Conservation (phyloP, 2,113 vertebrate genomes). For the Lophura nycthemera region DNA sequence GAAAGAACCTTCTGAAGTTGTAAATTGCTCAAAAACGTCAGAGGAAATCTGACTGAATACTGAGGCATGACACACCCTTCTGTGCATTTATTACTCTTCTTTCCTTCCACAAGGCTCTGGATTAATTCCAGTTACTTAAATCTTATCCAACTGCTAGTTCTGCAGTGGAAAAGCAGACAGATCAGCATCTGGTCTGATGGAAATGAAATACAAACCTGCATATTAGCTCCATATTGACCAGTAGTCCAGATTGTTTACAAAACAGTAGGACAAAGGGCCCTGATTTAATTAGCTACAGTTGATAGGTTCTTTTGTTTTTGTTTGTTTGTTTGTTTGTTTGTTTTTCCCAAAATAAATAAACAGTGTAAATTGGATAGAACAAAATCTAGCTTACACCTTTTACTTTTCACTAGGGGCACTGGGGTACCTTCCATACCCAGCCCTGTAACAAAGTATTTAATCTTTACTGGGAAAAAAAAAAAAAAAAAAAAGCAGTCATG, state of each 20-base stretch:
- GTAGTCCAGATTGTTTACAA: constrained; percentile 9
- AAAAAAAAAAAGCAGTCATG: not conserved
- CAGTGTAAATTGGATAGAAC: not conserved
- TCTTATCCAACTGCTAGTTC: not conserved
- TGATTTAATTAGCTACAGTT: not conserved
- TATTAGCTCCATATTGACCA: not conserved
- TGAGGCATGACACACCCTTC: not conserved
- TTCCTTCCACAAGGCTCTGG: not conserved
- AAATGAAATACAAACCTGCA: constrained; percentile 14
- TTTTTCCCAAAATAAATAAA: not conserved
- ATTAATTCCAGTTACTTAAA: not conserved
- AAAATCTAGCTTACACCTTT: not conserved
- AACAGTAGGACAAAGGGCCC: not conserved
- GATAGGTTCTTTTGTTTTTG: not conserved
- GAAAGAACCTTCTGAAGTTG: not conserved
- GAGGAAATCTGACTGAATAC: not conserved
- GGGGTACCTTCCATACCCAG: not conserved
- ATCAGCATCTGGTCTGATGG: not conserved
- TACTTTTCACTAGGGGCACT: not conserved
- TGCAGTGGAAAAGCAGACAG: not conserved
- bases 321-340: not conserved
- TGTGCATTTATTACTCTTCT: not conserved
- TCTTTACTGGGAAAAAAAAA: not conserved
- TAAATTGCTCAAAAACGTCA: not conserved
- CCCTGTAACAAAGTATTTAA: not conserved